These are phyloP conservation scores for Astur gentilis DNA, from an alignment of 2,113 vertebrate species.

Conservation along the genomic window DNA sequence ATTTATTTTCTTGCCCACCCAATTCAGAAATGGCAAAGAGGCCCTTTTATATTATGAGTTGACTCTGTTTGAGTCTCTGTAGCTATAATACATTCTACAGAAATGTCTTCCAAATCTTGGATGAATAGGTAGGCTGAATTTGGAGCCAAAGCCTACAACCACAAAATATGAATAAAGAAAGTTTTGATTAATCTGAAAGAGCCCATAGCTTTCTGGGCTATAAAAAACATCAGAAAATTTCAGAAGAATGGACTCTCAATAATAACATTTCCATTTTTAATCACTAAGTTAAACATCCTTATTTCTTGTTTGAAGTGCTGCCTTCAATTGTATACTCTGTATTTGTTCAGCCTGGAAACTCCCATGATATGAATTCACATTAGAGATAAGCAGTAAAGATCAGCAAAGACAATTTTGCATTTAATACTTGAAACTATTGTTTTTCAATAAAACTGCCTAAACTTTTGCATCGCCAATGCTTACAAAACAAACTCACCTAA, in stretches of 20 bases:
- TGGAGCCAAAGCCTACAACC: slow-evolving; percentile 35
- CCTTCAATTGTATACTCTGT: not conserved
- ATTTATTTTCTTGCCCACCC: not conserved
- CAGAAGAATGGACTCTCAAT: not conserved
- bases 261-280: slow-evolving; percentile 32
- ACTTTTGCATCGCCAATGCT: not conserved
- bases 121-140: slow-evolving; percentile 49
- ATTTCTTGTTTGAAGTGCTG: slow-evolving; percentile 34
- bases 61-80: not conserved
- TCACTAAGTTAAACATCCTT: slow-evolving; percentile 18
- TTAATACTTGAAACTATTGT: not conserved
- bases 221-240: not conserved
- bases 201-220: not conserved
- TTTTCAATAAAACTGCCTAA: not conserved
- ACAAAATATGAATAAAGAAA: slow-evolving; percentile 31
- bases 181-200: not conserved
- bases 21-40: not conserved
- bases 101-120: slow-evolving; percentile 20
- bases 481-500: not conserved
- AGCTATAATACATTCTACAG: not conserved
- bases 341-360: not conserved
- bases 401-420: not conserved
- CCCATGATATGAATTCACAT: not conserved
- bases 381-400: not conserved
- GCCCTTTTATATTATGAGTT: not conserved